These are phyloP conservation scores for Limnephilus rhombicus DNA, from an alignment of 2,888 invertebrate species.

Conservation along the genomic window DNA sequence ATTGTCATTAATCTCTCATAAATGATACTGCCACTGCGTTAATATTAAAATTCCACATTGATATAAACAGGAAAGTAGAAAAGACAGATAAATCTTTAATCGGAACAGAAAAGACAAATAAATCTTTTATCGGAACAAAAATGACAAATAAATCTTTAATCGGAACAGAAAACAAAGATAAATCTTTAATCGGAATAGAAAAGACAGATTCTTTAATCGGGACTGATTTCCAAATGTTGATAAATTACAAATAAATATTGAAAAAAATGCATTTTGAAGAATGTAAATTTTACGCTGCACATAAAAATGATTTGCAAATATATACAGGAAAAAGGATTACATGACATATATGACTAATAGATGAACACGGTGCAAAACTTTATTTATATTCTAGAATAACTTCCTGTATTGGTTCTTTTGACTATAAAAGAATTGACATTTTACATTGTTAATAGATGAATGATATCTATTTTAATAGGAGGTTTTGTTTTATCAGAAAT, in stretches of 20 bases:
- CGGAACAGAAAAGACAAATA: not conserved
- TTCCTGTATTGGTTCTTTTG: constrained; percentile 1
- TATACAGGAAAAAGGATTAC: not conserved
- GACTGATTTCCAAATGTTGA: not conserved
- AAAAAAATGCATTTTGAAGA: not conserved
- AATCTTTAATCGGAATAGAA: not conserved
- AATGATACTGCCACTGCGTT: not conserved
- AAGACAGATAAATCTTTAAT: too few relatives aligned
- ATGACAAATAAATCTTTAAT: not conserved
- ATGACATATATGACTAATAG: not conserved
- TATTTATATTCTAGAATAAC: not conserved
- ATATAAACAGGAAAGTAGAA: not conserved
- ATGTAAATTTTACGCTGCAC: not conserved
- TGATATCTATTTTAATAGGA: not conserved
- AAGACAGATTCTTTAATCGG: not conserved
- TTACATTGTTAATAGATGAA: not conserved
- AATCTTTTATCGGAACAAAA: not conserved
- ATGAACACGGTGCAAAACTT: not conserved
- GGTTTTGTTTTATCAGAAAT: not conserved
- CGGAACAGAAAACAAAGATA: not conserved
- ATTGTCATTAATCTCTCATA: not conserved
- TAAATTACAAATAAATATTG: not conserved
- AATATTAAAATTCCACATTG: not conserved
- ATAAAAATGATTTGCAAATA: not conserved
- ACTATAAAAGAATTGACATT: not conserved